phyloP scores from a whole-genome alignment of 2,888 invertebrate species.

The Chymomyza fuscimana region DNA sequence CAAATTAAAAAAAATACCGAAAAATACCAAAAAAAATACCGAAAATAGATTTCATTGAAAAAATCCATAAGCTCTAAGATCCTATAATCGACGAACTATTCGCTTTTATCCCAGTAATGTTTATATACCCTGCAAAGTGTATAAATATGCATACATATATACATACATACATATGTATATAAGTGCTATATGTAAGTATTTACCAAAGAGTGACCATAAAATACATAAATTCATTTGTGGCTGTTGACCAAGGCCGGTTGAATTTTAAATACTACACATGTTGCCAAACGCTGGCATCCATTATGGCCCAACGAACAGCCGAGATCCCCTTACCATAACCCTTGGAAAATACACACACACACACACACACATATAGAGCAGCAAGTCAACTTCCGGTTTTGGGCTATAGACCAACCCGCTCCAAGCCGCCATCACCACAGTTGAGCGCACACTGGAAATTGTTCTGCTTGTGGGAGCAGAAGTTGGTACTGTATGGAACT shows the following conservation, averaged over 20 bases:
- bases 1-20: too few relatives aligned
- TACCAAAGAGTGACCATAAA: constrained; percentile 39
- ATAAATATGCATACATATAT: too few relatives aligned
- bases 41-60: too few relatives aligned
- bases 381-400: constrained; percentile 63
- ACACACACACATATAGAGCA: constrained; percentile 13
- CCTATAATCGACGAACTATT: too few relatives aligned
- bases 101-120: too few relatives aligned
- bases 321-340: constrained; percentile 17
- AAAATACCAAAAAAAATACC: too few relatives aligned
- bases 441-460: constrained; percentile 70
- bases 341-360: not conserved
- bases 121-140: too few relatives aligned
- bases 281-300: constrained; percentile 7
- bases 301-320: not conserved
- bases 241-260: constrained; percentile 59
- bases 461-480: constrained; percentile 70
- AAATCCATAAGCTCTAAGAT: too few relatives aligned
- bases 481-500: constrained; percentile 29
- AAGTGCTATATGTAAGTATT: not conserved
- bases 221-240: constrained; percentile 71
- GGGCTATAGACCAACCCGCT: not conserved
- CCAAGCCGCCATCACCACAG: constrained; percentile 37
- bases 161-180: not conserved
- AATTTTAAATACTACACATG: constrained; percentile 61